phyloP scores from a whole-genome alignment of 2,888 invertebrate genomes.

The Parnassius smintheus region DNA sequence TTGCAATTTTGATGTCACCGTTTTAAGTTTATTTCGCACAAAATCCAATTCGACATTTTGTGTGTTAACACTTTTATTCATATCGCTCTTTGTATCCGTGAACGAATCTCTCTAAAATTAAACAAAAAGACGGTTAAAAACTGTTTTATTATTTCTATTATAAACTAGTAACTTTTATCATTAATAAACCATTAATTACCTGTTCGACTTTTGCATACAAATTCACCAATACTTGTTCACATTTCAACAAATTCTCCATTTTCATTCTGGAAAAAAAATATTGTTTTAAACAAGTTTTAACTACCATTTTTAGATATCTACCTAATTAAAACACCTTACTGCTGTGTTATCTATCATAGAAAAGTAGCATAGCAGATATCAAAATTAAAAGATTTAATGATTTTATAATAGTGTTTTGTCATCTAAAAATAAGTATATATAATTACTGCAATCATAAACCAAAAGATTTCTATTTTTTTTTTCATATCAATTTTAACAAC shows the following conservation, averaged over 20 bases:
- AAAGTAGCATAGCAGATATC: too few relatives aligned
- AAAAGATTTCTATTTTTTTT: too few relatives aligned
- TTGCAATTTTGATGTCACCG: constrained; percentile 43
- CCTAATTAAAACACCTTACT: too few relatives aligned
- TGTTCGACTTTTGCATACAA: constrained; percentile 84
- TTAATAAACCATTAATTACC: constrained; percentile 52
- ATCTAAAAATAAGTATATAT: too few relatives aligned
- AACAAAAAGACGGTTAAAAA: background rate
- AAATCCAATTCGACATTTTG: constrained; percentile 48
- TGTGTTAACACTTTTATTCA: constrained; percentile 29
- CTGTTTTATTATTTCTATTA: background rate
- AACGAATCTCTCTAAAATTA: constrained; percentile 56
- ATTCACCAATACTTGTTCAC: constrained; percentile 85
- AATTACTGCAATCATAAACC: too few relatives aligned
- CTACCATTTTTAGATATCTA: too few relatives aligned
- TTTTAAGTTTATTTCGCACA: constrained; percentile 63
- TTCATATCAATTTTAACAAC: too few relatives aligned
- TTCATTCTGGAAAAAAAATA: constrained; percentile 79
- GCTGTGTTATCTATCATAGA: too few relatives aligned
- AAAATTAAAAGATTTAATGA: too few relatives aligned
- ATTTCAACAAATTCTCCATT: constrained; percentile 84
- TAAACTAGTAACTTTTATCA: background rate
- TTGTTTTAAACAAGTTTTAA: too few relatives aligned
- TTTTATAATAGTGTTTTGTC: too few relatives aligned
- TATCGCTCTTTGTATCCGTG: constrained; percentile 36